Conservation (phyloP, 2,797 vertebrate species). For the Euthynnus affinis region DNA sequence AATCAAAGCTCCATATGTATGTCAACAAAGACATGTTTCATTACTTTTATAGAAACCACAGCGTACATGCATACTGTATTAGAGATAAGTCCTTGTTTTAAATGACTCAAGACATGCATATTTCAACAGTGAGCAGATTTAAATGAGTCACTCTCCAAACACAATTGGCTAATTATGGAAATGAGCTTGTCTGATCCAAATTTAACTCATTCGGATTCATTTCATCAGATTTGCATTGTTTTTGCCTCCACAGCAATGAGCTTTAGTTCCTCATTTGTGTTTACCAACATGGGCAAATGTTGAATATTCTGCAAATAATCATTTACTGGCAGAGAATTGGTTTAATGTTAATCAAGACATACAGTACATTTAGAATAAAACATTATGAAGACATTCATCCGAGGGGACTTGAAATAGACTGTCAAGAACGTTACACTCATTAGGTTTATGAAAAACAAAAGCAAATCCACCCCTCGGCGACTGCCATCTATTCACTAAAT, state of each 20-base stretch:
- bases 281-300: slow-evolving; percentile 37
- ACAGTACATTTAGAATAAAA: slow-evolving; percentile 43
- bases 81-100: slow-evolving; percentile 60
- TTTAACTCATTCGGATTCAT: slow-evolving; percentile 69
- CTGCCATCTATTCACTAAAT: slow-evolving; percentile 43
- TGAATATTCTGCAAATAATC: slow-evolving; percentile 58
- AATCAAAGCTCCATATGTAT: slow-evolving; percentile 31
- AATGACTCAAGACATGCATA: slow-evolving; percentile 73
- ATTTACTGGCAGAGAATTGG: slow-evolving; percentile 41
- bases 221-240: slow-evolving; percentile 65
- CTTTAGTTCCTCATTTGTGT: slow-evolving; percentile 47
- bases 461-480: slow-evolving; percentile 42
- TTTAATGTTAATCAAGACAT: slow-evolving; percentile 63
- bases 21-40: slow-evolving; percentile 43
- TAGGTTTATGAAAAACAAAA: slow-evolving; percentile 61
- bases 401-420: slow-evolving; percentile 45
- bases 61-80: slow-evolving; percentile 42
- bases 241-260: slow-evolving; percentile 19
- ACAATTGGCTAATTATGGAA: slow-evolving; percentile 79
- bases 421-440: slow-evolving; percentile 50
- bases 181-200: slow-evolving; percentile 69
- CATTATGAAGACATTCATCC: slow-evolving; percentile 57
- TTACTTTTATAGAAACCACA: slow-evolving; percentile 31
- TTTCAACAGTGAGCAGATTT: slow-evolving; percentile 68
- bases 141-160: slow-evolving; percentile 71